Evolutionary conservation across 2,113 vertebrate genomes (phyloP).

Genomic region (Egretta garzetta): DNA sequence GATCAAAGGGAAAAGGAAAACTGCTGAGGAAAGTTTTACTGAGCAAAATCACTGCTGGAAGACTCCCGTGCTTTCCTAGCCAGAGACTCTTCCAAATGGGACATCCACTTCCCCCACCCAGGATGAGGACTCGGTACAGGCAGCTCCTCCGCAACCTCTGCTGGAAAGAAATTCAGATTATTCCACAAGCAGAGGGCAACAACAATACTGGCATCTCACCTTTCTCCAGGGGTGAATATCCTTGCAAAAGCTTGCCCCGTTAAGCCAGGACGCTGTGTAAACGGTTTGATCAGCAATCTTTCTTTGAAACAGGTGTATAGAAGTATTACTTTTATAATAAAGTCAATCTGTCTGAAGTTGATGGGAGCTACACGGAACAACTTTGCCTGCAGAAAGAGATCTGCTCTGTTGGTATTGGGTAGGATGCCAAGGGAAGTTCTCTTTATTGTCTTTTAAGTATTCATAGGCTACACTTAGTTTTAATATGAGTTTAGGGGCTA

Average conservation of each 20-base stretch:
- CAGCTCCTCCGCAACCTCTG: neutral
- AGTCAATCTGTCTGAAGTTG: neutral
- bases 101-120: neutral
- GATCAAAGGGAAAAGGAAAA: conserved; percentile 2
- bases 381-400: neutral
- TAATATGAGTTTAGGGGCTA: neutral
- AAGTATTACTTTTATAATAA: neutral
- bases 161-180: neutral
- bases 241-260: neutral
- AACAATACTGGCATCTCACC: neutral
- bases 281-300: neutral
- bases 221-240: neutral
- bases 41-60: neutral
- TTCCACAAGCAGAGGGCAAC: neutral
- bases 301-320: neutral
- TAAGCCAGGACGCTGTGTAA: neutral
- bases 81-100: neutral
- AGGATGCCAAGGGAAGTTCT: neutral
- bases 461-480: neutral
- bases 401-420: neutral
- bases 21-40: neutral
- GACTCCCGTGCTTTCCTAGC: neutral
- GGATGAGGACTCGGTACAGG: neutral
- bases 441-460: neutral
- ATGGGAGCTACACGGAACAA: neutral